Evolutionary conservation across 2,113 vertebrate genomes (phyloP).

Genomic region (Blennius ocellaris): DNA sequence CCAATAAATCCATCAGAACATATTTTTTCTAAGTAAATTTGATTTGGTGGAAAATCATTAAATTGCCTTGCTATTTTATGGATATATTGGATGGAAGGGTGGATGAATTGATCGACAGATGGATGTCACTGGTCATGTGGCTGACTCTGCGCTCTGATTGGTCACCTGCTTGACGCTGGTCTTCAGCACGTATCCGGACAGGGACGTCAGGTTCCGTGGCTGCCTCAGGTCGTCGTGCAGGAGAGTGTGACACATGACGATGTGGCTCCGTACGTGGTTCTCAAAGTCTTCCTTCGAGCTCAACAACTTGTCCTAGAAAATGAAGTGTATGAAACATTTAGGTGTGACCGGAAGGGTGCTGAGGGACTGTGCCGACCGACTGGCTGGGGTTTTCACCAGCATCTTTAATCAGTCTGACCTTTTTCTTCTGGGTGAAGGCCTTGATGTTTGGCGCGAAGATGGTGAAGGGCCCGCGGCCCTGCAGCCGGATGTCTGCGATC

Average conservation of each 20-base stretch:
- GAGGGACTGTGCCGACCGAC: too few relatives aligned
- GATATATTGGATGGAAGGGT: too few relatives aligned
- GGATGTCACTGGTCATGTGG: not conserved
- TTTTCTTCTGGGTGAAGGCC: conserved; percentile 36
- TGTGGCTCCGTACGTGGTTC: conserved; percentile 86
- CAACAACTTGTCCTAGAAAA: conserved; percentile 10
- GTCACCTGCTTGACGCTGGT: conserved; percentile 85
- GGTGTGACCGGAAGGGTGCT: too few relatives aligned
- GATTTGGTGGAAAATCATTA: too few relatives aligned
- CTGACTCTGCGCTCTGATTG: conserved; percentile 1
- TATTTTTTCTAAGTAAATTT: too few relatives aligned
- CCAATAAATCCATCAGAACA: too few relatives aligned
- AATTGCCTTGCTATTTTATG: too few relatives aligned
- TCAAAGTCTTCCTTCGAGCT: conserved; percentile 30
- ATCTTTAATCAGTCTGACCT: too few relatives aligned
- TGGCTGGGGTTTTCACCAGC: too few relatives aligned
- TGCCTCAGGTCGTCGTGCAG: conserved; percentile 81
- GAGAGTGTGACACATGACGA: conserved; percentile 88
- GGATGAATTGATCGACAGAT: too few relatives aligned
- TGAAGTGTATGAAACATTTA: too few relatives aligned
- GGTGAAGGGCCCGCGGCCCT: conserved; percentile 88
- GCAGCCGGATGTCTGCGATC: conserved; percentile 74
- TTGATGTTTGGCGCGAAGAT: conserved; percentile 83
- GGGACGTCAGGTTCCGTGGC: conserved; percentile 83
- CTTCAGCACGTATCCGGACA: conserved; percentile 85